These are phyloP conservation scores for Teleogryllus occipitalis DNA, from an alignment of 1,140 invertebrate species.

Conservation along the genomic window DNA sequence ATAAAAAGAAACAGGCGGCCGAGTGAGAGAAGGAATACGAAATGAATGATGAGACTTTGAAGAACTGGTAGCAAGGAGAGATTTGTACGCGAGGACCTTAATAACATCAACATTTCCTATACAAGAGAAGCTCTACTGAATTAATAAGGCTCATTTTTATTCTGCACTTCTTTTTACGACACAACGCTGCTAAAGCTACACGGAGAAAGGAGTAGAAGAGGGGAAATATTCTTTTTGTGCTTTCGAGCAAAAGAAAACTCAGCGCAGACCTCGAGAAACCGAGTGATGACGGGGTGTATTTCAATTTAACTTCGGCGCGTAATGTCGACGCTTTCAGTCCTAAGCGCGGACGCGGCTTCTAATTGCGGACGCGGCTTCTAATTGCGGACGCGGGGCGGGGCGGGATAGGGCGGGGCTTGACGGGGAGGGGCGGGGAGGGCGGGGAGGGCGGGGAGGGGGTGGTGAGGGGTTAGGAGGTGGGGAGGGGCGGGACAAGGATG, in stretches of 20 bases:
- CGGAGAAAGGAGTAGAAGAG: background rate
- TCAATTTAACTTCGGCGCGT: background rate
- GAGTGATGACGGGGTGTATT: background rate
- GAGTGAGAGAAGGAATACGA: background rate
- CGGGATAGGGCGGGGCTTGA: too few species aligned
- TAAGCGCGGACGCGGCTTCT: background rate
- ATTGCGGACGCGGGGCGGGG: too few species aligned
- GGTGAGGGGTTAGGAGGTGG: too few species aligned
- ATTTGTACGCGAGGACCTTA: background rate
- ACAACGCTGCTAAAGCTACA: background rate
- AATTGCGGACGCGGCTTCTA: too few species aligned
- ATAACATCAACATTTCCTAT: constrained; percentile 5
- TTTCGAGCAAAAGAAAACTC: background rate
- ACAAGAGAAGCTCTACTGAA: constrained; percentile 1
- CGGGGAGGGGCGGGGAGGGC: too few species aligned
- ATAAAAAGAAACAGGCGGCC: background rate
- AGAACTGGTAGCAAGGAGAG: constrained; percentile 3
- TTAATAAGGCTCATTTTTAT: constrained; percentile 6
- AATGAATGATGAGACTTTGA: constrained; percentile 5
- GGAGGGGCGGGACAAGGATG: too few species aligned
- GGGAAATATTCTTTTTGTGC: background rate
- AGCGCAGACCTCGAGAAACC: background rate
- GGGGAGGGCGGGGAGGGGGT: too few species aligned
- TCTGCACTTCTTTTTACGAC: background rate
- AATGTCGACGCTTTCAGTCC: background rate